Conservation (phyloP, 2,797 vertebrate genomes). For the Falco peregrinus region DNA sequence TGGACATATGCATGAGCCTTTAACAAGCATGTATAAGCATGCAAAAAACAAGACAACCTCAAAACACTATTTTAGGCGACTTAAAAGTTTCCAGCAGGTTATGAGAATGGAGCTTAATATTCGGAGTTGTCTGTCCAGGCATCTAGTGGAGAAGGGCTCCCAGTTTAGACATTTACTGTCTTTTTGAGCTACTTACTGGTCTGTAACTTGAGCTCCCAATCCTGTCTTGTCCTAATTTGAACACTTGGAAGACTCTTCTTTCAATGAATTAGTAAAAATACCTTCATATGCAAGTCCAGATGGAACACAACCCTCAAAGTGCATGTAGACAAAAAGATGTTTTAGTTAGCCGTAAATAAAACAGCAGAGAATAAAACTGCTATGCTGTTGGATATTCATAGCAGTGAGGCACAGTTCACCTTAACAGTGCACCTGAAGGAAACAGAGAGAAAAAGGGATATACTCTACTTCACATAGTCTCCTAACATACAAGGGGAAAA, state of each 20-base stretch:
- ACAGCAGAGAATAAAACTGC: not conserved
- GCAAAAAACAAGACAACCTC: not conserved
- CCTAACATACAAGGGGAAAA: not conserved
- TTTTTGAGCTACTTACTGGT: not conserved
- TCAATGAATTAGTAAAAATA: not conserved
- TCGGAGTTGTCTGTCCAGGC: not conserved
- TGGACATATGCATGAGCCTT: accelerated
- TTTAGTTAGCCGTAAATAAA: slow-evolving; percentile 20
- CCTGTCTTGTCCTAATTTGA: not conserved
- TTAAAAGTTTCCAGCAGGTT: not conserved
- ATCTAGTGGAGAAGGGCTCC: not conserved
- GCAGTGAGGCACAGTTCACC: not conserved
- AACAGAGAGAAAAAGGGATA: not conserved
- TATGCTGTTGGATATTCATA: not conserved
- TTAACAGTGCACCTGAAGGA: not conserved
- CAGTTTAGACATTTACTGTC: not conserved
- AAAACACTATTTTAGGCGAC: not conserved
- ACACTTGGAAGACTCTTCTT: not conserved
- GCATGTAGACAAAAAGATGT: not conserved
- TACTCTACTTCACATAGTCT: not conserved
- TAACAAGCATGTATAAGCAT: not conserved
- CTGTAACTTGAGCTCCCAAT: not conserved
- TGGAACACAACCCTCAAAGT: not conserved
- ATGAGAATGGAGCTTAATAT: not conserved
- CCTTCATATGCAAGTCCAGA: not conserved